Conservation (phyloP, 2,113 vertebrate species). For the Pangasianodon hypophthalmus region DNA sequence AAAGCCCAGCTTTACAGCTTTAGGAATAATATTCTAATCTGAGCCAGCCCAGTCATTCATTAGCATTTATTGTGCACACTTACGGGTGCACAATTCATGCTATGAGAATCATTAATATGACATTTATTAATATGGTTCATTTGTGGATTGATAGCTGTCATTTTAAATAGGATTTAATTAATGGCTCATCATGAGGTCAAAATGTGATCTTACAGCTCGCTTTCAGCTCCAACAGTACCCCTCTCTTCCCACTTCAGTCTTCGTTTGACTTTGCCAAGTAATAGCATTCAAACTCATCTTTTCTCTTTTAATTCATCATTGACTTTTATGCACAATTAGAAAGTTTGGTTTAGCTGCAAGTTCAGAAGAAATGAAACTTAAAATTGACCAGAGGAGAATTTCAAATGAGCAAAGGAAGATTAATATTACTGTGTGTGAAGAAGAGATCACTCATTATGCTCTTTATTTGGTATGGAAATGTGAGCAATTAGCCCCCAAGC, state of each 20-base stretch:
- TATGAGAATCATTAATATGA: constrained; percentile 61
- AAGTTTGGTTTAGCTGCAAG: constrained; percentile 59
- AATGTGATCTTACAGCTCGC: constrained; percentile 57
- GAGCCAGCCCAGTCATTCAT: constrained; percentile 56
- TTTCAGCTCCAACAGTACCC: constrained; percentile 49
- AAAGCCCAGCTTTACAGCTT: constrained; percentile 4
- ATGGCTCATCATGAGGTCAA: constrained; percentile 62
- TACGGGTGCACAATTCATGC: constrained; percentile 52
- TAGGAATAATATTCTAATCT: constrained; percentile 10
- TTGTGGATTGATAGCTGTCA: constrained; percentile 73
- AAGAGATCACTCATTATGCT: constrained; percentile 25
- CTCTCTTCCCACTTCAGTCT: constrained; percentile 68
- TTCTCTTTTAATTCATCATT: constrained; percentile 51
- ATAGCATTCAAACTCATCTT: constrained; percentile 46
- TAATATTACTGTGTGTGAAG: background rate
- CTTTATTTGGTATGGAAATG: constrained; percentile 36
- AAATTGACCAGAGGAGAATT: constrained; percentile 13
- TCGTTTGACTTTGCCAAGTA: constrained; percentile 62
- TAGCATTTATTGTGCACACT: constrained; percentile 68
- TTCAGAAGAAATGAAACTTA: constrained; percentile 39
- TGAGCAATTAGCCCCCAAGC: constrained; percentile 25
- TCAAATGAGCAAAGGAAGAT: constrained; percentile 2
- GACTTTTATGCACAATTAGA: constrained; percentile 59
- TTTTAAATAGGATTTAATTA: constrained; percentile 69
- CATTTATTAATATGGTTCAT: constrained; percentile 62